phyloP scores from a whole-genome alignment of 2,888 invertebrate genomes.

The Marronus borbonicus region DNA sequence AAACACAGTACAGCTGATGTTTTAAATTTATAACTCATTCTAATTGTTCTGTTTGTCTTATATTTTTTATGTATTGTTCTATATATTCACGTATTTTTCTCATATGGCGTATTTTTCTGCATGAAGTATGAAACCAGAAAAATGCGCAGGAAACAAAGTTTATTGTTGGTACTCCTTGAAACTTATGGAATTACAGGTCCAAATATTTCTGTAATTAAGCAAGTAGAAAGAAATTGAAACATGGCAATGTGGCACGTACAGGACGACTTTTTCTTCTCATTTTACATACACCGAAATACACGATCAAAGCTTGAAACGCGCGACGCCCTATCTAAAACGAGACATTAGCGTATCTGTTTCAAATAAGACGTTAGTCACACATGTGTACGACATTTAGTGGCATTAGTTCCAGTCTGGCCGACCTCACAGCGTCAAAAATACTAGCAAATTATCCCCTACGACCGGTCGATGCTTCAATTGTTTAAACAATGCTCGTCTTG shows the following conservation, averaged over 20 bases:
- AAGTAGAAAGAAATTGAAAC: constrained; percentile 45
- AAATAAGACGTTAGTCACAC: constrained; percentile 59
- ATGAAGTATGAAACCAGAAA: constrained; percentile 15
- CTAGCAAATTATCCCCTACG: constrained; percentile 63
- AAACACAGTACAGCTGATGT: too few relatives aligned
- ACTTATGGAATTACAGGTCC: constrained; percentile 28
- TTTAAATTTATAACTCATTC: too few relatives aligned
- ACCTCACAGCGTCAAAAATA: constrained; percentile 64
- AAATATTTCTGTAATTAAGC: constrained; percentile 43
- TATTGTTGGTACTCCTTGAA: constrained; percentile 18
- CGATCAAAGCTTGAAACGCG: constrained; percentile 52
- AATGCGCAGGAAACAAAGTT: constrained; percentile 7
- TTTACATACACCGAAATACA: constrained; percentile 42
- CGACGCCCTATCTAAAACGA: constrained; percentile 51
- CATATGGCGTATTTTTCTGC: too few relatives aligned
- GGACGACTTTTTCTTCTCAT: constrained; percentile 26
- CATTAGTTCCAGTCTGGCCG: constrained; percentile 60
- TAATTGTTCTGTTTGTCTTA: too few relatives aligned
- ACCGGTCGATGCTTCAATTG: constrained; percentile 61
- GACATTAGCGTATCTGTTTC: constrained; percentile 60
- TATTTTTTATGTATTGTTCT: too few relatives aligned
- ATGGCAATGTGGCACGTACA: constrained; percentile 35
- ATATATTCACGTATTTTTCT: too few relatives aligned
- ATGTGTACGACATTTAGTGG: constrained; percentile 61
- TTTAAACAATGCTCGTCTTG: constrained; percentile 65